These are phyloP conservation scores for Melanotaenia maccullochi DNA, from an alignment of 2,797 vertebrate species.

Conservation along the genomic window DNA sequence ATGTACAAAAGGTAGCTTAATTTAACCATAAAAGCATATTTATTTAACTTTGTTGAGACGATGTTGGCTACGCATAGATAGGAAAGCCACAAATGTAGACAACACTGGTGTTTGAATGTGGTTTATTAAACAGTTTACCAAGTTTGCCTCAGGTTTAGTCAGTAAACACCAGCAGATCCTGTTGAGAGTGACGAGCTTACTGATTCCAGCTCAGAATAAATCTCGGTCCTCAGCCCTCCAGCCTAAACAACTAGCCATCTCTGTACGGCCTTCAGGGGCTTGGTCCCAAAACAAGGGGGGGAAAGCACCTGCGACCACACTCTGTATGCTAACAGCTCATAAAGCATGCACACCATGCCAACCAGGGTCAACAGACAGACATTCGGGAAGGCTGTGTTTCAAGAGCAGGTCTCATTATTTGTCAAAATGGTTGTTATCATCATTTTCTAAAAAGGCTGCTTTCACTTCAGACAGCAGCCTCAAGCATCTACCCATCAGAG, in stretches of 20 bases:
- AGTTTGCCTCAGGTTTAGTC: slow-evolving; percentile 56
- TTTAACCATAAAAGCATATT: background rate
- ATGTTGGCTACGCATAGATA: background rate
- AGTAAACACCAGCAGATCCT: slow-evolving; percentile 63
- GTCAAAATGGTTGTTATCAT: slow-evolving; percentile 45
- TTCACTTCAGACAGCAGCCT: slow-evolving; percentile 17
- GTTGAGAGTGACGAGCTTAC: slow-evolving; percentile 60
- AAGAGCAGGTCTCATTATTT: slow-evolving; percentile 49
- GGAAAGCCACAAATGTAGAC: slow-evolving; percentile 10
- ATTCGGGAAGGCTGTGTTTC: slow-evolving; percentile 27
- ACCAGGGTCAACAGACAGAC: slow-evolving; percentile 43
- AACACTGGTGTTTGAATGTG: slow-evolving; percentile 39
- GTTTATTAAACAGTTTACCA: slow-evolving; percentile 56
- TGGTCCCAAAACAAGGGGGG: slow-evolving; percentile 58
- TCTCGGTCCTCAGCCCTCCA: slow-evolving; percentile 46
- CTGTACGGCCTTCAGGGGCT: slow-evolving; percentile 52
- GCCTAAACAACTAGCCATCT: slow-evolving; percentile 65
- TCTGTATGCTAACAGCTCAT: slow-evolving; percentile 47
- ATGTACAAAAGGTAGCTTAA: too few species aligned
- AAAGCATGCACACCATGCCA: slow-evolving; percentile 27
- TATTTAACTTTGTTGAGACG: background rate
- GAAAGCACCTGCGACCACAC: slow-evolving; percentile 61
- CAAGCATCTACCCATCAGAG: slow-evolving; percentile 11
- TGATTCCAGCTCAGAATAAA: slow-evolving; percentile 64
- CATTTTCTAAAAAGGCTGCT: slow-evolving; percentile 19